Base-by-base conservation (phyloP, 2,888 invertebrate species). In the Chouioia cunea region DNA sequence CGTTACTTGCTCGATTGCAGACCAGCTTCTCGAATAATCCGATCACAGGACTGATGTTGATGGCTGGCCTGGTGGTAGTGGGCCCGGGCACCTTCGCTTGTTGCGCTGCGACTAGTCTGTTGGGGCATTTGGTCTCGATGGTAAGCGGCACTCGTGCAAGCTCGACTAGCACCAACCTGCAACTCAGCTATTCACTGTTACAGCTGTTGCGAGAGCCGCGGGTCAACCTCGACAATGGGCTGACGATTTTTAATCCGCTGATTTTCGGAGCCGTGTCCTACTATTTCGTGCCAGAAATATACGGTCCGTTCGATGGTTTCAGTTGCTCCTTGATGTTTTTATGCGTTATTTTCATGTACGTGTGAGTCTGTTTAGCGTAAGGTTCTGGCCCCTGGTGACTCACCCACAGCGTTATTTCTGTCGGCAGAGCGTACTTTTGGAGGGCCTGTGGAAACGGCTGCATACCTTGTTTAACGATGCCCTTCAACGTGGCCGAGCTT, bases 11-110 rank as follows among this genome's bases (percentile, higher is more conserved):
- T 53, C 14, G 47, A 54, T 73, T 76, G 76, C 78, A 87, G 87
- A 83, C 83, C 12, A 80, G 81, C 8, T 85, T 86, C 59, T 83
- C 85, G 10, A 87, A 87, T 76, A 87, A 87, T 78, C 86, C 87
- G 10, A 74, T 87, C 66, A 84, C 85, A 53, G 87, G 87, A 14
- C 68, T 86, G 14, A 73, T 87, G 22, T 82, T 87, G 73, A 77
- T 83, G 27, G 71, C 83, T 36, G 83, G 83, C 14, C 77, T 87
- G 18, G 82, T 79, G 65, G 75, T 80, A 65, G 78, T 80, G 4
- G 77, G 80, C 75, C 77, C 83, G 74, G 75, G 80, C 75, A 73
- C 81, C 75, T 68, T 84, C 65, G 36, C 80, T 73, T 75, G 81
- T 58, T 75, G 79, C 75, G 56, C 79, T 70, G 54, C 73, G 73